These are phyloP conservation scores for Archocentrus centrarchus DNA, from an alignment of 2,113 vertebrate genomes.

Conservation along the genomic window DNA sequence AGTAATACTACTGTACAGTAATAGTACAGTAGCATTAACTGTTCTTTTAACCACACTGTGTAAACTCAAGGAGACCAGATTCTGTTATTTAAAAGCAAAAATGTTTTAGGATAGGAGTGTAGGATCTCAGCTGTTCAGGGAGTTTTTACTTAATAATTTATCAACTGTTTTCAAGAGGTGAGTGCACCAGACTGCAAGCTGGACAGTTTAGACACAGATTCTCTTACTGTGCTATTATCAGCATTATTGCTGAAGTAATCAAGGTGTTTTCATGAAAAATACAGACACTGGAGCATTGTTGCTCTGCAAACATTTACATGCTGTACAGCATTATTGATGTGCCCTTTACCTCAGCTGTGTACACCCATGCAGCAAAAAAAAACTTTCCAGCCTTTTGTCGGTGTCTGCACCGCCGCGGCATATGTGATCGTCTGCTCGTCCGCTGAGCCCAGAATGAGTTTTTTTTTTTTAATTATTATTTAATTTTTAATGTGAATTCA, in stretches of 20 bases:
- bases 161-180: neutral
- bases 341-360: no score
- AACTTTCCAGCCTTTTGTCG: neutral
- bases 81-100: neutral
- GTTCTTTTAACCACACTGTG: neutral
- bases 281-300: neutral
- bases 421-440: no score
- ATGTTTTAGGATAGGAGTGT: neutral
- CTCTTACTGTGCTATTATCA: neutral
- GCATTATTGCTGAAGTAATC: neutral
- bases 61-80: neutral
- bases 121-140: neutral
- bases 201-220: neutral
- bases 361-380: neutral
- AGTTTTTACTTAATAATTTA: neutral
- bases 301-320: neutral
- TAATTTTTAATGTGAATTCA: neutral
- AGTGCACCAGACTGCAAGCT: neutral
- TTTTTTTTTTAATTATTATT: neutral
- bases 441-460: no score
- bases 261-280: neutral
- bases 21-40: neutral
- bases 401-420: no score
- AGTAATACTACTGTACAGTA: neutral
- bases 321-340: neutral